These are phyloP conservation scores for Strongylocentrotus purpuratus DNA, from an alignment of 35 echinoderm and acorn worm species.

Conservation along the genomic window DNA sequence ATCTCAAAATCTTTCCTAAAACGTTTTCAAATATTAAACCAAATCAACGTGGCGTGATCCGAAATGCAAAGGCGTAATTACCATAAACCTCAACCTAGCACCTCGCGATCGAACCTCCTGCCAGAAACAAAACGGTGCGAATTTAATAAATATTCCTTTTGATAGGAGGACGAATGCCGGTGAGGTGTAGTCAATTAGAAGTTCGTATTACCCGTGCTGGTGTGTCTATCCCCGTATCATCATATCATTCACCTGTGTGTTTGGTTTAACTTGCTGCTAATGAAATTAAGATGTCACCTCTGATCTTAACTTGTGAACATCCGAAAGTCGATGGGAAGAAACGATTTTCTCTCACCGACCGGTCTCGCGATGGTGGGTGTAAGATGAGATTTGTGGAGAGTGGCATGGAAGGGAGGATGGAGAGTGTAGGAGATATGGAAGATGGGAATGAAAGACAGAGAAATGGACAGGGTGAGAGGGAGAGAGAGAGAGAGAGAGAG, in stretches of 20 bases:
- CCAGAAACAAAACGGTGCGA: background rate
- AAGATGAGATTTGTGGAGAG: background rate
- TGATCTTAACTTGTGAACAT: conserved; percentile 28
- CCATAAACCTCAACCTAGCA: background rate
- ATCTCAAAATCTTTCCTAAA: background rate
- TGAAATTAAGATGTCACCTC: conserved; percentile 35
- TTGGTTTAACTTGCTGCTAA: conserved; percentile 1
- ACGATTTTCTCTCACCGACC: background rate
- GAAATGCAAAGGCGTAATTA: background rate
- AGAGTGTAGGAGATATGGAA: background rate
- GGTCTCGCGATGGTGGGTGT: background rate
- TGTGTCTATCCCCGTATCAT: background rate
- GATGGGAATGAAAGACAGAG: background rate
- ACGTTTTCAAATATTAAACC: background rate
- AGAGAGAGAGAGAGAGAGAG: too few species aligned
- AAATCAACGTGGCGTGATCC: background rate
- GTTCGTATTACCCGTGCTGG: background rate
- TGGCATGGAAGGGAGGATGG: background rate
- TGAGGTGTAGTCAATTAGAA: background rate
- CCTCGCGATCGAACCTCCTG: background rate
- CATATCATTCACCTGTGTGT: conserved; percentile 20
- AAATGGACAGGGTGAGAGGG: background rate
- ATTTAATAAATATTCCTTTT: conserved; percentile 3
- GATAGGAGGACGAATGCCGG: background rate
- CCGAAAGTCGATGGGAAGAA: conserved; percentile 37